These are phyloP conservation scores for Caenorhabditis imperialis DNA, from an alignment of 2,888 invertebrate species.

Conservation along the genomic window DNA sequence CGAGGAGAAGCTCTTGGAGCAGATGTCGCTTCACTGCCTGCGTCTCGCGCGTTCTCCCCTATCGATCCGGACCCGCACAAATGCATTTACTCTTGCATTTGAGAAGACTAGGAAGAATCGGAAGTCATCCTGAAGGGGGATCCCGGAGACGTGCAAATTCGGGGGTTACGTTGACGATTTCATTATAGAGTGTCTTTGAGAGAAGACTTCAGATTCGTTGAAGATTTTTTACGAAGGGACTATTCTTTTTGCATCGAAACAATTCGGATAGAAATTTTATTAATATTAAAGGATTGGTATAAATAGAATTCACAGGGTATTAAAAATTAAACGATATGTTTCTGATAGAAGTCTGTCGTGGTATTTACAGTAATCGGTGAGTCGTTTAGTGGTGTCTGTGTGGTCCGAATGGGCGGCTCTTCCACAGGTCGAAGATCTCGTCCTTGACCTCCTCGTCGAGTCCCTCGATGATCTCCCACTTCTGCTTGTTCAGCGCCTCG, in stretches of 20 bases:
- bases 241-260: too few relatives aligned
- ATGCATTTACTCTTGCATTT: slow-evolving; percentile 53
- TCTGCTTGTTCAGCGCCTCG: slow-evolving; percentile 63
- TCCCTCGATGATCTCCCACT: slow-evolving; percentile 58
- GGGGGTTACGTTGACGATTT: slow-evolving; percentile 5
- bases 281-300: background rate
- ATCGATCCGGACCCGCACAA: slow-evolving; percentile 39
- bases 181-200: too few relatives aligned
- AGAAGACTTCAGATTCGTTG: too few relatives aligned
- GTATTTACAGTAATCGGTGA: slow-evolving; percentile 25
- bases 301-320: background rate
- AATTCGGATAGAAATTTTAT: slow-evolving; percentile 10
- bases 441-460: slow-evolving; percentile 55
- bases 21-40: slow-evolving; percentile 9
- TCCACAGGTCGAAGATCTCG: slow-evolving; percentile 62
- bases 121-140: slow-evolving; percentile 8
- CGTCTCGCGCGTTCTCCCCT: slow-evolving; percentile 6
- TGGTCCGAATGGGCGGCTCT: slow-evolving; percentile 49
- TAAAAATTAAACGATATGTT: background rate
- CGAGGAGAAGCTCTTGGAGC: slow-evolving; percentile 10
- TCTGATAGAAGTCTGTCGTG: slow-evolving; percentile 27
- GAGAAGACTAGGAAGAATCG: slow-evolving; percentile 3
- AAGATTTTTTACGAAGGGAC: too few relatives aligned
- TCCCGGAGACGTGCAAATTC: slow-evolving; percentile 9
- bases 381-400: slow-evolving; percentile 42